phyloP scores from a whole-genome alignment of 1,140 invertebrate species.

The Globodera rostochiensis region DNA sequence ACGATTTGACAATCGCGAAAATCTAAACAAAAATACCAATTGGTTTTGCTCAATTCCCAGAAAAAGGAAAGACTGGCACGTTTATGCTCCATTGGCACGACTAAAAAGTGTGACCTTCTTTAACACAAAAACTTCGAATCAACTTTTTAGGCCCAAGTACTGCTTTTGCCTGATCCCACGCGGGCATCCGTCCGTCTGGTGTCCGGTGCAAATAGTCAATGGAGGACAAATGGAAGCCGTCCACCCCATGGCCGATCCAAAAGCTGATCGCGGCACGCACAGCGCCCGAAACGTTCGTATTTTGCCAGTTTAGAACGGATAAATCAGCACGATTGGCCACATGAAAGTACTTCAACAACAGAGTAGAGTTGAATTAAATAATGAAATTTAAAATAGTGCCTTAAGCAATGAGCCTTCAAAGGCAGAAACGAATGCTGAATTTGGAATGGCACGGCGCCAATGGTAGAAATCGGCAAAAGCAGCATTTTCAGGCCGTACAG shows the following conservation, averaged over 20 bases:
- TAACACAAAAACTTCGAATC: no score
- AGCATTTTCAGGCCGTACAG: conserved; percentile 51
- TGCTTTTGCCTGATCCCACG: neutral
- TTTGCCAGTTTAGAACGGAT: conserved; percentile 46
- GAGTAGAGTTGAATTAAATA: no score
- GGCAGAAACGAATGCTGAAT: conserved; percentile 45
- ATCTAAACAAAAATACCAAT: neutral
- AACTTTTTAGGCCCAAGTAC: no score
- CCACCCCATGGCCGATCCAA: conserved; percentile 49
- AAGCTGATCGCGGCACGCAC: conserved; percentile 45
- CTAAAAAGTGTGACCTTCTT: no score
- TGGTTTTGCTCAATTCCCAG: no score
- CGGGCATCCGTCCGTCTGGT: conserved; percentile 41
- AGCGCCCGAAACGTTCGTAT: conserved; percentile 37
- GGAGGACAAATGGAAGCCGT: conserved; percentile 50
- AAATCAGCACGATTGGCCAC: conserved; percentile 43
- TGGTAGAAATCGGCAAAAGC: conserved; percentile 49
- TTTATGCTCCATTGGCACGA: no score
- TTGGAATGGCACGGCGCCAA: conserved; percentile 48
- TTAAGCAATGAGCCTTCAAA: conserved; percentile 34
- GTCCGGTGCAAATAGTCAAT: conserved; percentile 50
- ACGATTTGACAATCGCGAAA: conserved; percentile 11
- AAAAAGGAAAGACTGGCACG: no score
- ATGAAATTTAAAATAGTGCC: neutral
- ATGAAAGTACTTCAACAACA: conserved; percentile 43